phyloP scores from a whole-genome alignment of 2,888 invertebrate genomes.

The Iselma pallidipennis region DNA sequence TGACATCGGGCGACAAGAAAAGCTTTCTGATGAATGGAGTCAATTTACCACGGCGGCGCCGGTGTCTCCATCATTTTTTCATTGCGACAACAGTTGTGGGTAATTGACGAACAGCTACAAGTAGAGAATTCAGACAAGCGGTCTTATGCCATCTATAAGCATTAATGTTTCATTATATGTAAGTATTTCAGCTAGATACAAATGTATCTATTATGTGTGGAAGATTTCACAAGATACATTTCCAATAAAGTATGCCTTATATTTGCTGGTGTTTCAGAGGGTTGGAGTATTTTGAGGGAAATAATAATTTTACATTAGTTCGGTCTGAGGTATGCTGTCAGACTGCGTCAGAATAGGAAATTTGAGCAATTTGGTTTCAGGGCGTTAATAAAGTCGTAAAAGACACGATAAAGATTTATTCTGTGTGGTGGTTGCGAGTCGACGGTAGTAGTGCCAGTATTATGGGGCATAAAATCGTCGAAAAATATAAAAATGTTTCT shows the following conservation, averaged over 20 bases:
- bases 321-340: neutral
- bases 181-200: no score
- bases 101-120: conserved; percentile 14
- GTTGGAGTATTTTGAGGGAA: no score
- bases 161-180: no score
- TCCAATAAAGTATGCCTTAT: no score
- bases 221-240: no score
- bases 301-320: no score
- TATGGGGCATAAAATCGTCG: conserved; percentile 20
- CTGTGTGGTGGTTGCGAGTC: conserved; percentile 5
- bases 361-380: conserved; percentile 12
- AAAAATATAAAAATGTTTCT: conserved; percentile 23
- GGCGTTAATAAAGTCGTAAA: conserved; percentile 24
- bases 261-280: no score
- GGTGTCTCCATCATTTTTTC: conserved; percentile 21
- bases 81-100: conserved; percentile 10
- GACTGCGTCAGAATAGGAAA: neutral
- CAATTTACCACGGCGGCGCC: conserved; percentile 47
- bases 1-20: conserved; percentile 47
- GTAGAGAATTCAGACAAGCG: neutral
- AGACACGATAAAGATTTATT: conserved; percentile 26
- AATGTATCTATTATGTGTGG: no score
- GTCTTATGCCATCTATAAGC: neutral
- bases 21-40: conserved; percentile 49
- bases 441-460: neutral